phyloP scores from a whole-genome alignment of 2,113 vertebrate genomes.

The Engystomops pustulosus region DNA sequence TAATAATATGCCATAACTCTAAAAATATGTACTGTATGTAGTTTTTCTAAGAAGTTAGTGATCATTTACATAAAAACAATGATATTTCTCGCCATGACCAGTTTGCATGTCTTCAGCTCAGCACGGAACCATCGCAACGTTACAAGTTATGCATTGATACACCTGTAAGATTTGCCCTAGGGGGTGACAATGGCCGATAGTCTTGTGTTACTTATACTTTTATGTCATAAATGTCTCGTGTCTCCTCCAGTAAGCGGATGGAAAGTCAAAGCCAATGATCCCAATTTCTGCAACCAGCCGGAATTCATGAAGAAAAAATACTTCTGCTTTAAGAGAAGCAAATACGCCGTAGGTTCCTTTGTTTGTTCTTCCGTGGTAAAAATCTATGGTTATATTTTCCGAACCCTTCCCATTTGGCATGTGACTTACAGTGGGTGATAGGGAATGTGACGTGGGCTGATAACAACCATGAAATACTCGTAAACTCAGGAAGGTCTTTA shows the following conservation, averaged over 20 bases:
- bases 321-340: constrained; percentile 88
- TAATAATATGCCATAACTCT: too few relatives aligned
- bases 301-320: constrained; percentile 84
- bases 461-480: background rate
- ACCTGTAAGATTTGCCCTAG: too few relatives aligned
- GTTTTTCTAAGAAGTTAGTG: too few relatives aligned
- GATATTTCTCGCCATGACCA: too few relatives aligned
- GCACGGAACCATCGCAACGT: too few relatives aligned
- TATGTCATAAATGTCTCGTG: background rate
- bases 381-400: background rate
- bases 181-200: too few relatives aligned
- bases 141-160: too few relatives aligned
- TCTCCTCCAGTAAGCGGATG: constrained; percentile 80
- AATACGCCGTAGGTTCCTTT: constrained; percentile 83
- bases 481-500: background rate
- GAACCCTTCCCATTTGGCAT: background rate
- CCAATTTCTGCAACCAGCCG: constrained; percentile 81
- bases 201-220: too few relatives aligned
- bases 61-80: too few relatives aligned
- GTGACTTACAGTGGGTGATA: background rate
- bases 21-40: too few relatives aligned
- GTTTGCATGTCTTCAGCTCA: too few relatives aligned
- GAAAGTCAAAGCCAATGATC: constrained; percentile 92
- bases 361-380: background rate
- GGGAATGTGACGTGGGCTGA: background rate